Conservation (phyloP, 2,797 vertebrate genomes). For the Molossus alvarezi region DNA sequence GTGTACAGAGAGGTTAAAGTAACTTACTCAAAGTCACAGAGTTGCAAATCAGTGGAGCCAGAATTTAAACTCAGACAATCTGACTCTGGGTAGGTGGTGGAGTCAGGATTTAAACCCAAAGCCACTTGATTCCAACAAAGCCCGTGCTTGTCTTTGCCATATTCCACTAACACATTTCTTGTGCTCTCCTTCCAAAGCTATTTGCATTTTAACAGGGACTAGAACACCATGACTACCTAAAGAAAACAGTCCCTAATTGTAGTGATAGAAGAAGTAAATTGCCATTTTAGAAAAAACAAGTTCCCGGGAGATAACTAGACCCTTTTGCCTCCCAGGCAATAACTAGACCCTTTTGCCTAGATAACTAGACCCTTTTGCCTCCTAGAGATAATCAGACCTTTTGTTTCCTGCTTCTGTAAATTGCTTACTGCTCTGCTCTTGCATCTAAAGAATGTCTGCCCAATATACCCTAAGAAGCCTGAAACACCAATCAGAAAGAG, state of each 20-base stretch:
- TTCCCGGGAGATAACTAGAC: too few relatives aligned
- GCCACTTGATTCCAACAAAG: conserved; percentile 25
- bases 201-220: not conserved
- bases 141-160: not conserved
- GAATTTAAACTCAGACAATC: conserved; percentile 19
- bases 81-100: not conserved
- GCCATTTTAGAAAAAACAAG: too few relatives aligned
- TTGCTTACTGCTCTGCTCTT: too few relatives aligned
- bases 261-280: too few relatives aligned
- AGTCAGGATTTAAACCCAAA: conserved; percentile 48
- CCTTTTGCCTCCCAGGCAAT: too few relatives aligned
- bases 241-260: not conserved
- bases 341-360: too few relatives aligned
- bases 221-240: conserved; percentile 37
- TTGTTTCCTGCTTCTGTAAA: too few relatives aligned
- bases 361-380: too few relatives aligned
- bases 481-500: too few relatives aligned
- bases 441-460: too few relatives aligned
- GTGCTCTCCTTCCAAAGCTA: not conserved
- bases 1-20: not conserved
- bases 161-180: not conserved
- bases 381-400: too few relatives aligned
- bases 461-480: too few relatives aligned
- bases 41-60: not conserved
- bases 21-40: conserved; percentile 34